These are phyloP conservation scores for Chaunax sp. DNA, from an alignment of 2,797 vertebrate species.

Conservation along the genomic window DNA sequence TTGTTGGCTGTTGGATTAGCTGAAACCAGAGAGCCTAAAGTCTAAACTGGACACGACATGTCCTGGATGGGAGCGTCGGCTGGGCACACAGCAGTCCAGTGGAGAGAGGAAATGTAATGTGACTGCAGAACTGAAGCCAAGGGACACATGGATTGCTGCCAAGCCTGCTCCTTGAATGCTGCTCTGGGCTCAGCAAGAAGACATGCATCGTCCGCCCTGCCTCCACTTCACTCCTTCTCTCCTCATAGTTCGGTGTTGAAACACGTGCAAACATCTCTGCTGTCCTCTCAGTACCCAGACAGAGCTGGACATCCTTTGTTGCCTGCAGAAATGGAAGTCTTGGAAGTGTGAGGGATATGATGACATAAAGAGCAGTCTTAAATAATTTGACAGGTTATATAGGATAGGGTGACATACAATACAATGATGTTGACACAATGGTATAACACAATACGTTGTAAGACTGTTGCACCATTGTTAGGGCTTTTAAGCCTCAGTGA, in stretches of 20 bases:
- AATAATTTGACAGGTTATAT: slow-evolving; percentile 24
- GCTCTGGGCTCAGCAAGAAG: slow-evolving; percentile 64
- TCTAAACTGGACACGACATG: slow-evolving; percentile 75
- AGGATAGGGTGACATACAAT: slow-evolving; percentile 7
- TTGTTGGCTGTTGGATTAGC: slow-evolving; percentile 72
- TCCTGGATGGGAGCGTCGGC: slow-evolving; percentile 71
- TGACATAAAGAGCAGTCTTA: slow-evolving; percentile 17
- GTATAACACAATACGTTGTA: no score
- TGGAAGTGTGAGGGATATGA: slow-evolving; percentile 36
- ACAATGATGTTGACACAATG: no score
- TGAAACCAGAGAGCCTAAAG: slow-evolving; percentile 63
- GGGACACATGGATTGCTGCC: slow-evolving; percentile 74
- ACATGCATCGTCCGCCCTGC: slow-evolving; percentile 35
- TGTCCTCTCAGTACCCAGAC: slow-evolving; percentile 46
- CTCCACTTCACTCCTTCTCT: slow-evolving; percentile 42
- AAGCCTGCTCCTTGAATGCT: slow-evolving; percentile 64
- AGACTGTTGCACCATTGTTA: no score
- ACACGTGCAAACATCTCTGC: slow-evolving; percentile 65
- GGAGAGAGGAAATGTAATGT: slow-evolving; percentile 77
- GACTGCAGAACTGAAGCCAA: slow-evolving; percentile 75
- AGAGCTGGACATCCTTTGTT: slow-evolving; percentile 62
- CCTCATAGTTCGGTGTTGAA: slow-evolving; percentile 55
- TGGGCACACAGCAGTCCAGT: slow-evolving; percentile 70
- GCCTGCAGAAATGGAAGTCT: slow-evolving; percentile 59
- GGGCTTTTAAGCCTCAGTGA: no score